Evolutionary conservation across 2,888 invertebrate genomes (phyloP).

Genomic region (Argyresthia albistria): DNA sequence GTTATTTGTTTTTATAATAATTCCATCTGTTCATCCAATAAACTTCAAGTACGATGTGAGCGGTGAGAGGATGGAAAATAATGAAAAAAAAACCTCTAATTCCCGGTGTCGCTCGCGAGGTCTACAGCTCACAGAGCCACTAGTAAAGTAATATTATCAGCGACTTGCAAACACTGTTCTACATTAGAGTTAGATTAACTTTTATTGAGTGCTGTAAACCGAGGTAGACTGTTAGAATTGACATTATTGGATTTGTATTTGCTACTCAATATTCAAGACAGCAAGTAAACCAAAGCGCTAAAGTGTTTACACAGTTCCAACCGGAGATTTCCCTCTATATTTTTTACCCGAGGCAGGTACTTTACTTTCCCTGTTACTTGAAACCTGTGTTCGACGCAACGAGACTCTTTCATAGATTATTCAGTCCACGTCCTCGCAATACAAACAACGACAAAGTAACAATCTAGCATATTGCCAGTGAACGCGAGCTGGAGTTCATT

Average conservation of each 20-base stretch:
- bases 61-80: too few relatives aligned
- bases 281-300: conserved; percentile 1
- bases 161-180: too few relatives aligned
- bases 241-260: conserved; percentile 2
- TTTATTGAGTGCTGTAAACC: neutral
- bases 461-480: conserved; percentile 3
- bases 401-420: conserved; percentile 6
- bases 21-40: too few relatives aligned
- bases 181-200: neutral
- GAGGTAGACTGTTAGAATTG: neutral
- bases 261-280: conserved; percentile 2
- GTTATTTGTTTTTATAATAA: too few relatives aligned
- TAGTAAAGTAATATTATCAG: too few relatives aligned
- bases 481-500: neutral
- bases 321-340: conserved; percentile 1
- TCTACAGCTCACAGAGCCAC: too few relatives aligned
- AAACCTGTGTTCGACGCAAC: neutral
- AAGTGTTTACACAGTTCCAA: conserved; percentile 5
- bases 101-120: too few relatives aligned
- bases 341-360: conserved; percentile 1
- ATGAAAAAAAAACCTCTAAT: too few relatives aligned
- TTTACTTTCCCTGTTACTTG: conserved; percentile 3
- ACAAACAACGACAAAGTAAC: conserved; percentile 8
- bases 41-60: too few relatives aligned
- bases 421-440: conserved; percentile 5